phyloP scores from a whole-genome alignment of 2,797 vertebrate species.

The Gallinago nigripennis region DNA sequence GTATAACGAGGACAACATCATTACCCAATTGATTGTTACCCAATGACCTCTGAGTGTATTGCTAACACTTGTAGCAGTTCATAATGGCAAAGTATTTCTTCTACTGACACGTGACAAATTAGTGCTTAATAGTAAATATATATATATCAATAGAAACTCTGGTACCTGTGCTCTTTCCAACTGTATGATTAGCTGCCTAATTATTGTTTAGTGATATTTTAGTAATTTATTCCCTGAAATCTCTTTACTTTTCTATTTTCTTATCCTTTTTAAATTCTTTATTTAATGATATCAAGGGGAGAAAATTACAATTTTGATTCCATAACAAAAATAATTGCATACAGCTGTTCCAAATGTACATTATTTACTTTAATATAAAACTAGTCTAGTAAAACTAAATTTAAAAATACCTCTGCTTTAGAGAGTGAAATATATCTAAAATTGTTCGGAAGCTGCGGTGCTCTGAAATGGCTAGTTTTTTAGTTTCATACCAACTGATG shows the following conservation, averaged over 20 bases:
- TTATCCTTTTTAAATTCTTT: neutral
- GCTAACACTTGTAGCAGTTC: neutral
- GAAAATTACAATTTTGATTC: neutral
- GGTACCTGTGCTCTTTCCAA: neutral
- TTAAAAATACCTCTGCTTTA: neutral
- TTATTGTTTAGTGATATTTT: neutral
- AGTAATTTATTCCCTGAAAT: neutral
- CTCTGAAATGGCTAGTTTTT: neutral
- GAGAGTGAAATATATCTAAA: neutral
- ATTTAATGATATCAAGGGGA: neutral
- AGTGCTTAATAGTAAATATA: neutral
- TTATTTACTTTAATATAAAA: neutral
- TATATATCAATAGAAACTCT: neutral
- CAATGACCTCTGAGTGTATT: neutral
- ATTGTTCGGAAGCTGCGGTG: neutral
- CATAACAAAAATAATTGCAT: neutral
- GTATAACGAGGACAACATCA: neutral
- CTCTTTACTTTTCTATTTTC: neutral
- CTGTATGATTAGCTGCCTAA: neutral
- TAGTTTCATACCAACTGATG: neutral
- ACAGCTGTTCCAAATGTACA: neutral
- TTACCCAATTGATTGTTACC: neutral
- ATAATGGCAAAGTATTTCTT: neutral
- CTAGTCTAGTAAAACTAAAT: neutral
- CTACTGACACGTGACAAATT: neutral